A percentile compares a stretch with the other conserved stretches of the same genome.
Conservation (phyloP, 2,888 invertebrate species). For the Eupithecia tripunctaria region DNA sequence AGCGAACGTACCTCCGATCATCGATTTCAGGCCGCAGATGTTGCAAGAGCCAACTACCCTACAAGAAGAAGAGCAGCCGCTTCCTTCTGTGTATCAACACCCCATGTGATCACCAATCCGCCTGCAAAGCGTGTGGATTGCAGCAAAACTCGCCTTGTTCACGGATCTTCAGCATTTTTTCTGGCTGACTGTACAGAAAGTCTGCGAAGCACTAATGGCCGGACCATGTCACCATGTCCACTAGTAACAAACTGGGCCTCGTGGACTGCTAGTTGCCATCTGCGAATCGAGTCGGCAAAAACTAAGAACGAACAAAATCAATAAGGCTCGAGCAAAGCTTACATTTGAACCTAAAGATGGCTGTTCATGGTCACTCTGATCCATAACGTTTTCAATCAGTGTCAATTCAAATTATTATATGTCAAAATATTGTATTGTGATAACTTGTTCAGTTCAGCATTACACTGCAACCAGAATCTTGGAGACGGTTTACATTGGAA, state of each 20-base stretch:
- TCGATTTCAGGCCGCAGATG: no score
- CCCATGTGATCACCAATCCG: no score
- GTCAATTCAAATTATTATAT: no score
- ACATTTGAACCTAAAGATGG: conserved; percentile 9
- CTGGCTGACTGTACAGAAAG: background rate
- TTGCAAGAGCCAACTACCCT: no score
- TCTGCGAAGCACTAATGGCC: conserved; percentile 1
- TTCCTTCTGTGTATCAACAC: background rate
- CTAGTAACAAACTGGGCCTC: conserved; percentile 4
- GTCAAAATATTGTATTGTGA: no score
- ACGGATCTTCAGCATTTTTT: background rate
- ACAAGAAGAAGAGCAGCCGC: no score
- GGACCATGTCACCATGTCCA: conserved; percentile 4
- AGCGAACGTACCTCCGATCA: no score
- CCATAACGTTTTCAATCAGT: no score
- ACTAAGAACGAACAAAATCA: conserved; percentile 6
- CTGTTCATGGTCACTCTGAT: background rate
- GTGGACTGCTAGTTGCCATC: background rate
- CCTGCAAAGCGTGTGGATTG: background rate
- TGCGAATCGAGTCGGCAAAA: background rate
- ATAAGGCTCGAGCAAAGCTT: conserved; percentile 21
- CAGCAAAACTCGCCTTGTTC: background rate
- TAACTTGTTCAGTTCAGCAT: background rate
- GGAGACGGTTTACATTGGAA: no score
- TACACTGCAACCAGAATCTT: no score